phyloP scores from a whole-genome alignment of 2,888 invertebrate genomes.

The Pristionchus japonicus region DNA sequence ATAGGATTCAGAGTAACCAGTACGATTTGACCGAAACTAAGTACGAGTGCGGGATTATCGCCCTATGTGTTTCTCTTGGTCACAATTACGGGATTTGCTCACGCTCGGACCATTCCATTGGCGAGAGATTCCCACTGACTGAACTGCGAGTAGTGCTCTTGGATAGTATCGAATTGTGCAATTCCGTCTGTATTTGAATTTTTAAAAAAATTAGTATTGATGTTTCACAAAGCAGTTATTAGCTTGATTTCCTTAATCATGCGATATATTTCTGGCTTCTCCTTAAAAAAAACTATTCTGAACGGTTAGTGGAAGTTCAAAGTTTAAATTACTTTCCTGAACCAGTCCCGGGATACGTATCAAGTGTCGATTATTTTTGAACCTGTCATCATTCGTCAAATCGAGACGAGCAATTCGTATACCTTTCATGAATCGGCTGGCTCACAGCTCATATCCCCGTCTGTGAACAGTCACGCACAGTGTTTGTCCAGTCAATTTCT shows the following conservation, averaged over 20 bases:
- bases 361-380: neutral
- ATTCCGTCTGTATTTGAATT: too few relatives aligned
- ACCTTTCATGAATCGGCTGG: neutral
- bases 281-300: too few relatives aligned
- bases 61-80: slow-evolving; percentile 8
- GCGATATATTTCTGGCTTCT: too few relatives aligned
- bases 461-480: slow-evolving; percentile 35
- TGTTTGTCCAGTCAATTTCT: slow-evolving; percentile 43
- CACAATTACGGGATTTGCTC: slow-evolving; percentile 34
- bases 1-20: neutral
- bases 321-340: too few relatives aligned
- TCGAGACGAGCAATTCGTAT: neutral
- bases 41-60: neutral
- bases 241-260: too few relatives aligned
- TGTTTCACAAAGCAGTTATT: too few relatives aligned
- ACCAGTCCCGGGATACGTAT: neutral
- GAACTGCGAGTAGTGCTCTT: neutral
- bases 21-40: neutral
- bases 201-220: too few relatives aligned
- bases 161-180: too few relatives aligned
- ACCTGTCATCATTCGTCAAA: neutral
- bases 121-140: neutral
- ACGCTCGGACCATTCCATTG: neutral
- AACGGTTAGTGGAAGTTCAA: too few relatives aligned
- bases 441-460: neutral